phyloP scores from a whole-genome alignment of 2,797 vertebrate genomes.

The Enteromius anoplus region DNA sequence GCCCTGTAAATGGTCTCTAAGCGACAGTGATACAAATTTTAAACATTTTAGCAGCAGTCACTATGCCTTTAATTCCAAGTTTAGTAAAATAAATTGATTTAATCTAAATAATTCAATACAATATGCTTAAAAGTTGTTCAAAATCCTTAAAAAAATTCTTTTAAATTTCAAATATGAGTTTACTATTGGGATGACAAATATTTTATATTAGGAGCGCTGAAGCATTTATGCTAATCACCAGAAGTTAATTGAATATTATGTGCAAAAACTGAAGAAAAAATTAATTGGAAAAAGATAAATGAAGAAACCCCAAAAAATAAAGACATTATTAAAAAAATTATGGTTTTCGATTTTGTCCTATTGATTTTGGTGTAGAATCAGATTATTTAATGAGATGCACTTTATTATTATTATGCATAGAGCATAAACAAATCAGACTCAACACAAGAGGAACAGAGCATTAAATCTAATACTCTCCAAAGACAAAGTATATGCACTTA shows the following conservation, averaged over 20 bases:
- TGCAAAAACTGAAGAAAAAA: neutral
- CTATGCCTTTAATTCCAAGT: neutral
- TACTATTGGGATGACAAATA: neutral
- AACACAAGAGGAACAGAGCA: neutral
- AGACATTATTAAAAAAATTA: neutral
- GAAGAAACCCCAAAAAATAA: neutral
- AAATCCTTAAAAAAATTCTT: constrained; percentile 11
- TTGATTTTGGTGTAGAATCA: neutral
- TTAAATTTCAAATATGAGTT: neutral
- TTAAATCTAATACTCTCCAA: neutral
- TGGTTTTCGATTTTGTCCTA: neutral
- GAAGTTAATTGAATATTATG: neutral
- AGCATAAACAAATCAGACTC: neutral
- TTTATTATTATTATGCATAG: neutral
- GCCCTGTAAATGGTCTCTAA: neutral
- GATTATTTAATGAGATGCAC: neutral
- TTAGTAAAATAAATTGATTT: too few relatives aligned
- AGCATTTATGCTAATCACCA: neutral
- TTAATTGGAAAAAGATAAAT: neutral
- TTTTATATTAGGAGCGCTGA: neutral
- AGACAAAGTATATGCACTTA: neutral
- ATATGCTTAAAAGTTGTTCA: neutral
- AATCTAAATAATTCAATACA: neutral
- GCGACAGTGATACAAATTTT: neutral
- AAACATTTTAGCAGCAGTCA: neutral